Conservation (phyloP, 2,113 vertebrate genomes). For the Pseudorasbora parva region DNA sequence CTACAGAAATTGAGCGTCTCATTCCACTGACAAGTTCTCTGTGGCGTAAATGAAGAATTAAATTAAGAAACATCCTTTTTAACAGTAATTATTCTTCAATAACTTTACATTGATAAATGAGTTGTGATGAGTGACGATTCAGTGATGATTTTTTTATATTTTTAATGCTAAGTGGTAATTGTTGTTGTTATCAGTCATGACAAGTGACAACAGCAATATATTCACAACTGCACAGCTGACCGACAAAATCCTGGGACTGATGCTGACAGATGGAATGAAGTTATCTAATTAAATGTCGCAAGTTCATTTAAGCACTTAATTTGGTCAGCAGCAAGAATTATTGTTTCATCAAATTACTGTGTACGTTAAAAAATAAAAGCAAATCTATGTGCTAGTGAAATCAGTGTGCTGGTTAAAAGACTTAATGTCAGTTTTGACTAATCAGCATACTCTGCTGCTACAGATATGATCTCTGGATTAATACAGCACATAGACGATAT, state of each 20-base stretch:
- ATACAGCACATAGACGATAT: too few relatives aligned
- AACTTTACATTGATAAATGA: not conserved
- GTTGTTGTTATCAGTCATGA: not conserved
- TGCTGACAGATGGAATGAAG: not conserved
- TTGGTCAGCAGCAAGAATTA: not conserved
- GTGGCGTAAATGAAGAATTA: not conserved
- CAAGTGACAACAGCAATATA: not conserved
- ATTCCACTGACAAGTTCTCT: not conserved
- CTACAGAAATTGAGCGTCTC: not conserved
- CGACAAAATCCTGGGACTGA: not conserved
- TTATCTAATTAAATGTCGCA: conserved; percentile 5
- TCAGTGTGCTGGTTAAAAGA: not conserved
- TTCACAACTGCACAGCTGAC: not conserved
- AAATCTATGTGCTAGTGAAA: not conserved
- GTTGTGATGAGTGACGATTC: not conserved
- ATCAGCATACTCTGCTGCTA: too few relatives aligned
- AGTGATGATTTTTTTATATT: not conserved
- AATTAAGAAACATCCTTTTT: not conserved
- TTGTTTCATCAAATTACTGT: not conserved
- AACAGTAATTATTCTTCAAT: not conserved
- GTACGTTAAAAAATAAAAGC: not conserved
- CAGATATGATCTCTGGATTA: too few relatives aligned
- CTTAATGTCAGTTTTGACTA: not conserved
- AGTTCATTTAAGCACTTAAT: conserved; percentile 4
- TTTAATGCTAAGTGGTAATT: not conserved